Conservation (phyloP, 2,888 invertebrate genomes). For the Dolomedes plantarius region DNA sequence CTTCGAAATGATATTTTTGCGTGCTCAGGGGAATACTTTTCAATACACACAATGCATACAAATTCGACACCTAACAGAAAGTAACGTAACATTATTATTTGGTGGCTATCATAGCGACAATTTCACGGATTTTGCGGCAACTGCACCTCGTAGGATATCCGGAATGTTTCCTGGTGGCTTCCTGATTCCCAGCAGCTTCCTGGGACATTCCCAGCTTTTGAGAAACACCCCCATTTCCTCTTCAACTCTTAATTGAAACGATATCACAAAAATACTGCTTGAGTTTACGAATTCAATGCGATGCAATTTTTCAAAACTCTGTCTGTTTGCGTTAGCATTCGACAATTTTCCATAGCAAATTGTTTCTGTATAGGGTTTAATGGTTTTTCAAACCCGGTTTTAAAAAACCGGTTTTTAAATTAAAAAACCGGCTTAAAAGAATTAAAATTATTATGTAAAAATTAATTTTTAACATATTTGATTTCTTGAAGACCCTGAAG, state of each 20-base stretch:
- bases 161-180: background rate
- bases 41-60: background rate
- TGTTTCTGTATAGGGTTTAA: too few species aligned
- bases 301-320: too few species aligned
- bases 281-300: too few species aligned
- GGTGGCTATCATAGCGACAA: background rate
- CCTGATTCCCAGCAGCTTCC: background rate
- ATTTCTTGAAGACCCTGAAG: too few species aligned
- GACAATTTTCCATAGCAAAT: too few species aligned
- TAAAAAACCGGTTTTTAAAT: too few species aligned
- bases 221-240: background rate
- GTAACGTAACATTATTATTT: background rate
- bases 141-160: background rate
- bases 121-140: background rate
- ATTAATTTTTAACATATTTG: too few species aligned
- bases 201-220: background rate
- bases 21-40: background rate
- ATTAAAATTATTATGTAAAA: too few species aligned
- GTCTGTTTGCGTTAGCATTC: too few species aligned
- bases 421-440: too few species aligned
- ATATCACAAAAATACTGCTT: background rate
- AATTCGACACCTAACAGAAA: background rate
- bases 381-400: too few species aligned
- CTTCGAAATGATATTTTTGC: background rate
- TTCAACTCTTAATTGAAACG: background rate